Evolutionary conservation across 1,140 invertebrate species (phyloP).

Genomic region (Cydia splendana): DNA sequence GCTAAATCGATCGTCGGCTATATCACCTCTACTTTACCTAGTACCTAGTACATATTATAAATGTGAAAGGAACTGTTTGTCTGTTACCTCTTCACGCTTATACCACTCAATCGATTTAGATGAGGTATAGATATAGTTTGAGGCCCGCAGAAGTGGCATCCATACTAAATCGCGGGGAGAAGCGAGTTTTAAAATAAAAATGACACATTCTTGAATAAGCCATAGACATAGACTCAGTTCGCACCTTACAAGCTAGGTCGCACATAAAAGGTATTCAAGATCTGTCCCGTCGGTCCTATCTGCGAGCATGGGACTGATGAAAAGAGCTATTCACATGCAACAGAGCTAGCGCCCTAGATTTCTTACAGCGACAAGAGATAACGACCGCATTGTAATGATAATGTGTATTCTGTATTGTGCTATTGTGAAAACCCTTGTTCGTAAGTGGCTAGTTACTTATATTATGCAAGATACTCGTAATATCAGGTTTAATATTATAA

Average conservation of each 20-base stretch:
- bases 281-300: not conserved
- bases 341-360: conserved; percentile 7
- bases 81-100: no score
- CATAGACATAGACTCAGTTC: not conserved
- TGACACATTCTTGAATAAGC: not conserved
- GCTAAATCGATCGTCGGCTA: no score
- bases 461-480: not conserved
- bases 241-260: not conserved
- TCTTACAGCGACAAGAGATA: not conserved
- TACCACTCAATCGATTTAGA: no score
- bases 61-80: no score
- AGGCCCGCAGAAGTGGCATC: no score
- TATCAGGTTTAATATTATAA: not conserved
- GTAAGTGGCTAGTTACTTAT: not conserved
- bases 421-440: not conserved
- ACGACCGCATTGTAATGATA: conserved; percentile 3
- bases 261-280: not conserved
- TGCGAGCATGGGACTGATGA: not conserved
- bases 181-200: no score
- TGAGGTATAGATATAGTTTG: no score
- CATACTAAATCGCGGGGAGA: no score
- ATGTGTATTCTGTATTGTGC: not conserved
- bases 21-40: no score
- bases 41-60: no score
- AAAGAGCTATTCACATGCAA: conserved; percentile 11